Percentiles rank a stretch among this genome's conserved stretches.
phyloP scores from a whole-genome alignment of 2,113 vertebrate genomes.

The Oncorhynchus keta region DNA sequence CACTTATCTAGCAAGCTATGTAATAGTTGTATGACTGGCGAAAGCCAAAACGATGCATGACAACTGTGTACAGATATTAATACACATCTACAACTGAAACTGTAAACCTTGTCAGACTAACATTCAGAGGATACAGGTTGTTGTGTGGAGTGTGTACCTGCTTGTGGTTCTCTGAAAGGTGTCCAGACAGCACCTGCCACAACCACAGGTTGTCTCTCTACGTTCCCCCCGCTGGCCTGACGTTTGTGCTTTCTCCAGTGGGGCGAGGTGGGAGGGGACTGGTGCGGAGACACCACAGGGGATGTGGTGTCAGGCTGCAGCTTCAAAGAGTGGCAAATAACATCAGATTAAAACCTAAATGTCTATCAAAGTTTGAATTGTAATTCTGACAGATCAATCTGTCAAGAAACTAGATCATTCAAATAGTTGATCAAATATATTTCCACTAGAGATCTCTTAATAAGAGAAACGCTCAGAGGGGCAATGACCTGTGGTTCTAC shows the following conservation, averaged over 20 bases:
- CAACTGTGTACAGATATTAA: too few species aligned
- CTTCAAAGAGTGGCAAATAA: slow-evolving; percentile 2
- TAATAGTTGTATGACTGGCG: too few species aligned
- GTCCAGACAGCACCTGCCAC: slow-evolving; percentile 85
- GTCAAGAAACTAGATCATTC: too few species aligned
- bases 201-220: slow-evolving; percentile 80
- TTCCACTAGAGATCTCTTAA: too few species aligned
- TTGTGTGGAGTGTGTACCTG: slow-evolving; percentile 71
- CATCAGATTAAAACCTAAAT: background rate
- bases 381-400: too few species aligned
- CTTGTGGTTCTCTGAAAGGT: slow-evolving; percentile 88
- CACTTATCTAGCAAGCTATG: too few species aligned
- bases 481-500: slow-evolving; percentile 84
- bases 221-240: slow-evolving; percentile 89
- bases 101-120: too few species aligned
- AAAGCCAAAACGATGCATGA: too few species aligned
- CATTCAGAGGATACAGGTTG: too few species aligned
- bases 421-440: background rate
- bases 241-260: slow-evolving; percentile 95
- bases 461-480: too few species aligned
- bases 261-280: slow-evolving; percentile 93
- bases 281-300: slow-evolving; percentile 93
- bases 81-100: too few species aligned
- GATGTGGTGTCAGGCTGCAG: slow-evolving; percentile 87
- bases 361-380: too few species aligned